Conservation (phyloP, 2,797 vertebrate species). For the Gorsachius magnificus region DNA sequence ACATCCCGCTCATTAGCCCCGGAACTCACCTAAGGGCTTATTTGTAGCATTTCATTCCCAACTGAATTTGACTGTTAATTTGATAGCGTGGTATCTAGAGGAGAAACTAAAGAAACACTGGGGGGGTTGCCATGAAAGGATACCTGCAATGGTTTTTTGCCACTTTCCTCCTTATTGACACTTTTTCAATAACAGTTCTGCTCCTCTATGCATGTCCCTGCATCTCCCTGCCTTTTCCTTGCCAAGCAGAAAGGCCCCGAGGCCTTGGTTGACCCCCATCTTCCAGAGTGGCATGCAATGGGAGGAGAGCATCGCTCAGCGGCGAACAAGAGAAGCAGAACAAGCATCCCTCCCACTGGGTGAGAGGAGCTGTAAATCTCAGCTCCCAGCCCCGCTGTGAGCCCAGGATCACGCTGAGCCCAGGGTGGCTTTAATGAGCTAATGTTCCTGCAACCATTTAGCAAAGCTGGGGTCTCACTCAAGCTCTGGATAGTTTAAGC, state of each 20-base stretch:
- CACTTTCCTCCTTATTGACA: neutral
- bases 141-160: neutral
- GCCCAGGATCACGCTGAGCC: neutral
- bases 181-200: neutral
- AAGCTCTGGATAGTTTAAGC: neutral
- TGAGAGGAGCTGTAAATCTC: neutral
- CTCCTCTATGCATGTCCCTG: neutral
- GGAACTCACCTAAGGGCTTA: neutral
- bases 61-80: neutral
- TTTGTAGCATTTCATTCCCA: neutral
- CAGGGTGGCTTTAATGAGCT: neutral
- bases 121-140: neutral
- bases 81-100: neutral
- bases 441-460: neutral
- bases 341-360: neutral
- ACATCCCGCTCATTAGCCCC: neutral
- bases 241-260: neutral
- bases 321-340: neutral
- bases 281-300: neutral
- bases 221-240: neutral
- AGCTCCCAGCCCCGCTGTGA: fast-evolving
- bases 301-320: neutral
- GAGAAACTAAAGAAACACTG: neutral
- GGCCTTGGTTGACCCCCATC: neutral
- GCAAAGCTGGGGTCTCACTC: neutral